Percentiles rank a stretch among this genome's conserved stretches.
Evolutionary conservation across 2,888 invertebrate species (phyloP).

Genomic region (Linyphia triangularis): DNA sequence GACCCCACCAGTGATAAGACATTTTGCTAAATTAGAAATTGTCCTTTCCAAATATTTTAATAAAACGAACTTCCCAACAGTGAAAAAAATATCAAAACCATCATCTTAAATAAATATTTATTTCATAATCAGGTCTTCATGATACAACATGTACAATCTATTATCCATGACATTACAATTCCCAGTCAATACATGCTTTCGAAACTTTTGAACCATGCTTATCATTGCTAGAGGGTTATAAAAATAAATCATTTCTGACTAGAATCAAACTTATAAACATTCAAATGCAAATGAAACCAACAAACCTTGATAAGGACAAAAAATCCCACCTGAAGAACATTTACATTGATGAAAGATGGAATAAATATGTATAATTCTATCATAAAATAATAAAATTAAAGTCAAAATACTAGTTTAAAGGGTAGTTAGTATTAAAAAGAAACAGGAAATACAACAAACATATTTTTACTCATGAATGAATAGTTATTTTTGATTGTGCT

Average conservation of each 20-base stretch:
- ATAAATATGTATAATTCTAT: too few species aligned
- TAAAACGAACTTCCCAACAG: background rate
- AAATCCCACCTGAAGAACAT: background rate
- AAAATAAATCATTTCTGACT: conserved; percentile 39
- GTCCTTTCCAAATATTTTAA: background rate
- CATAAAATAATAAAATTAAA: too few species aligned
- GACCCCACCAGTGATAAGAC: background rate
- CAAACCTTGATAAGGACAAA: conserved; percentile 15
- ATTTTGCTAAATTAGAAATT: background rate
- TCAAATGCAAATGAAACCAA: conserved; percentile 2
- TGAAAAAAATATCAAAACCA: background rate
- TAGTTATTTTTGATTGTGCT: too few species aligned
- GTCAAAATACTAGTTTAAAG: too few species aligned
- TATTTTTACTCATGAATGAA: too few species aligned
- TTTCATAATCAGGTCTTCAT: conserved; percentile 45
- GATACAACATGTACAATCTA: conserved; percentile 33
- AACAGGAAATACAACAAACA: too few species aligned
- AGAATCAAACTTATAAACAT: background rate
- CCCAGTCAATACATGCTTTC: conserved; percentile 20
- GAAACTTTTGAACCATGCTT: background rate
- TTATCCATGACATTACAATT: background rate
- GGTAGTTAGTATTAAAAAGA: too few species aligned
- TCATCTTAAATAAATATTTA: conserved; percentile 63
- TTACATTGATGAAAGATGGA: background rate
- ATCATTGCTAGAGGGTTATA: conserved; percentile 1